phyloP scores from a whole-genome alignment of 2,113 vertebrate species.

The Acanthisitta chloris region DNA sequence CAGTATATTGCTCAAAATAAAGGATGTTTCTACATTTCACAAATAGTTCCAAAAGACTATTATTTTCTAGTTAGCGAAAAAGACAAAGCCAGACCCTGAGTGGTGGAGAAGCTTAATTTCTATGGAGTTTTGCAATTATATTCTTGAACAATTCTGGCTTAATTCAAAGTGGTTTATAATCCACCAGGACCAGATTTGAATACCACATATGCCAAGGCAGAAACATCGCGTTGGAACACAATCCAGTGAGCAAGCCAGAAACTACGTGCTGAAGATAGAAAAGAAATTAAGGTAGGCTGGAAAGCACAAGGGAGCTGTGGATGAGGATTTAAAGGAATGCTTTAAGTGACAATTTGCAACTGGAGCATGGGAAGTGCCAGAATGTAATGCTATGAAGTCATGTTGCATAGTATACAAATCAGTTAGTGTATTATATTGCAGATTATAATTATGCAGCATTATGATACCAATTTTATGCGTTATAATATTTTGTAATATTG shows the following conservation, averaged over 20 bases:
- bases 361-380: background rate
- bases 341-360: background rate
- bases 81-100: background rate
- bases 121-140: background rate
- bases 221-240: background rate
- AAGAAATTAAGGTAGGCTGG: background rate
- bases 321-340: background rate
- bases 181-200: background rate
- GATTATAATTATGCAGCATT: slow-evolving; percentile 1
- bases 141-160: background rate
- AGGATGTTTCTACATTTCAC: background rate
- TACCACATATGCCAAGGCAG: background rate
- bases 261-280: background rate
- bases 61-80: background rate
- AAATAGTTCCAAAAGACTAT: background rate
- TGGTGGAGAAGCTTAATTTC: background rate
- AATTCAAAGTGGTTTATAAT: background rate
- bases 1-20: background rate
- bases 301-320: background rate
- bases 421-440: background rate
- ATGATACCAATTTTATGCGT: background rate
- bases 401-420: background rate
- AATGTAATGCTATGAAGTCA: background rate
- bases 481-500: slow-evolving; percentile 20
- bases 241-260: background rate